A percentile compares a stretch with the other conserved stretches of the same genome.
Evolutionary conservation across 2,888 invertebrate species (phyloP).

Genomic region (Physocephala rufipes): DNA sequence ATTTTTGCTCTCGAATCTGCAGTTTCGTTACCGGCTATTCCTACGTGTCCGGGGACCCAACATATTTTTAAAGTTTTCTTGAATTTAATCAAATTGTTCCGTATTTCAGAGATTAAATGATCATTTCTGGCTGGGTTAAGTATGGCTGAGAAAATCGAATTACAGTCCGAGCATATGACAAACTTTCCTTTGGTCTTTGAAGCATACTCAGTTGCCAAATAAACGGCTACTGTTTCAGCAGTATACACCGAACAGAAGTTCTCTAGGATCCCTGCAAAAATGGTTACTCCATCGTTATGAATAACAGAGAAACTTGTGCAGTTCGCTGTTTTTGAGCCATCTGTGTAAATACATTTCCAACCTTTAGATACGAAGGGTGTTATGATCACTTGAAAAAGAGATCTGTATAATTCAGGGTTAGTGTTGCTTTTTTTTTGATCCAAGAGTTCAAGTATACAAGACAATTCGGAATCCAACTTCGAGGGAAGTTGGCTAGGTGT

Average conservation of each 20-base stretch:
- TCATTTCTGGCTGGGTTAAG: constrained; percentile 1
- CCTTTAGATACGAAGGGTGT: not conserved
- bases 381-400: not conserved
- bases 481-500: not conserved
- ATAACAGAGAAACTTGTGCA: constrained; percentile 4
- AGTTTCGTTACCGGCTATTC: constrained; percentile 1
- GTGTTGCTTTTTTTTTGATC: constrained; percentile 7
- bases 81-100: not conserved
- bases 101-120: constrained; percentile 3
- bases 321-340: not conserved
- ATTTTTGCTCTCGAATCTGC: constrained; percentile 9
- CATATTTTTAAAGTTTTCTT: not conserved
- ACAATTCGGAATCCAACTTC: not conserved
- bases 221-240: not conserved
- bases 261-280: not conserved
- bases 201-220: not conserved
- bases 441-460: not conserved
- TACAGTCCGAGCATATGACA: not conserved
- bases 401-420: constrained; percentile 1
- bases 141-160: not conserved
- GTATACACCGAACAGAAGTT: constrained; percentile 1
- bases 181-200: constrained; percentile 6
- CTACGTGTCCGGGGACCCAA: constrained; percentile 10
- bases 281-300: not conserved
- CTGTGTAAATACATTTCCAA: constrained; percentile 3